Conservation (phyloP, 2,888 invertebrate genomes). For the Schizaphis graminum region DNA sequence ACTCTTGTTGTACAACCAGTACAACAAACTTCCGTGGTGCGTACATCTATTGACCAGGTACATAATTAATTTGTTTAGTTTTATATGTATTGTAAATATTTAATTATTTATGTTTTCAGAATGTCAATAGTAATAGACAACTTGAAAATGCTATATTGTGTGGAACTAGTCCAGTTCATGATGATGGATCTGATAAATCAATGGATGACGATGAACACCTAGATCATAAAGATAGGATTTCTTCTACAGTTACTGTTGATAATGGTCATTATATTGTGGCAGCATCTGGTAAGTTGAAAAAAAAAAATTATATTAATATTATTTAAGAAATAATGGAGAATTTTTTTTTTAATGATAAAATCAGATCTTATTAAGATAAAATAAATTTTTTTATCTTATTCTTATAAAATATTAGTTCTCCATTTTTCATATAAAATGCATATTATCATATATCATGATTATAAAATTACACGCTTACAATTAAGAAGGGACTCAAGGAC, state of each 20-base stretch:
- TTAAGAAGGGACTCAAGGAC: constrained; percentile 71
- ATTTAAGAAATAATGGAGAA: constrained; percentile 43
- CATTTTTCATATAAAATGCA: constrained; percentile 45
- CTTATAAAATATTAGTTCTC: constrained; percentile 37
- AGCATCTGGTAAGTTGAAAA: constrained; percentile 47
- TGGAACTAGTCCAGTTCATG: constrained; percentile 59
- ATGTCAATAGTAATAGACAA: constrained; percentile 59
- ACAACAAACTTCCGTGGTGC: constrained; percentile 57
- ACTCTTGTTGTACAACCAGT: constrained; percentile 67
- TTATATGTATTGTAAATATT: neutral
- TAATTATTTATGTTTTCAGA: constrained; percentile 13
- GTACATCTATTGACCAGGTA: constrained; percentile 51
- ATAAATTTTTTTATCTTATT: neutral
- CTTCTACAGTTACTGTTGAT: constrained; percentile 66
- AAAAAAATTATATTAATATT: neutral
- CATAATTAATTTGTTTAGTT: neutral
- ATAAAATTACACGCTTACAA: constrained; percentile 67
- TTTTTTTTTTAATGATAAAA: constrained; percentile 34
- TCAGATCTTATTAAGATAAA: neutral
- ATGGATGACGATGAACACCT: constrained; percentile 65
- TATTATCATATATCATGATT: constrained; percentile 46
- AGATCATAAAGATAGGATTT: constrained; percentile 65
- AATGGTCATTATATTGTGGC: constrained; percentile 66
- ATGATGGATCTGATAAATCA: constrained; percentile 65
- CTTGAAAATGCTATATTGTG: constrained; percentile 57